Evolutionary conservation across 2,113 vertebrate species (phyloP).

Genomic region (Salvator merianae): DNA sequence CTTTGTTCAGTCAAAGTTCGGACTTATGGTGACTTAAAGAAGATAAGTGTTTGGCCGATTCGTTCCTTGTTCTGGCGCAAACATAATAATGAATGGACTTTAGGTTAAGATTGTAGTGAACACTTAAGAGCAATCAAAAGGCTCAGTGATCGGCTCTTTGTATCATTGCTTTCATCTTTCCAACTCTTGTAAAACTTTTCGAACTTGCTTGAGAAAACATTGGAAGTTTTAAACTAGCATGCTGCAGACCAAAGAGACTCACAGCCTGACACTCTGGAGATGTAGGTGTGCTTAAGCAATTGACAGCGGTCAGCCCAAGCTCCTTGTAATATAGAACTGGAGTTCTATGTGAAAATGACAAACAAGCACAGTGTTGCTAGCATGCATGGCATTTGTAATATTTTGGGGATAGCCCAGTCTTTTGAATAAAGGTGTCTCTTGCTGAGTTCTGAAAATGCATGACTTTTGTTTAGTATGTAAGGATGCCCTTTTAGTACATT

Average conservation of each 20-base stretch:
- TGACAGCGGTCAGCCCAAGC: background rate
- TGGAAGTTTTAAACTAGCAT: background rate
- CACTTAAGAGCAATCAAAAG: background rate
- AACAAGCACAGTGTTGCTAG: too few species aligned
- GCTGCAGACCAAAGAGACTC: background rate
- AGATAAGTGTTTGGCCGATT: background rate
- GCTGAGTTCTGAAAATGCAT: too few species aligned
- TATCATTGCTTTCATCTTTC: background rate
- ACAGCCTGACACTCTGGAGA: background rate
- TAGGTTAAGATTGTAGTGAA: background rate
- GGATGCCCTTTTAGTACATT: background rate
- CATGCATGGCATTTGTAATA: too few species aligned
- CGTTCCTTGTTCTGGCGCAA: background rate
- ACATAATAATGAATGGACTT: background rate
- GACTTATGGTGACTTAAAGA: background rate
- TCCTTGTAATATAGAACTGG: too few species aligned
- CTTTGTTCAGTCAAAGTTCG: background rate
- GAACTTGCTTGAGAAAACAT: background rate
- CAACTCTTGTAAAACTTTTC: background rate
- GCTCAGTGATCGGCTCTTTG: background rate
- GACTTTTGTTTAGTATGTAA: background rate
- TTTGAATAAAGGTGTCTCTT: too few species aligned
- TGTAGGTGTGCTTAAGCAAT: background rate
- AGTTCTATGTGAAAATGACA: too few species aligned
- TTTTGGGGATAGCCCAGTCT: too few species aligned